Percentiles rank a stretch among this genome's conserved stretches.
Evolutionary conservation across 92 coral and sea anemone species (phyloP).

Genomic region (Plumapathes pennacea): DNA sequence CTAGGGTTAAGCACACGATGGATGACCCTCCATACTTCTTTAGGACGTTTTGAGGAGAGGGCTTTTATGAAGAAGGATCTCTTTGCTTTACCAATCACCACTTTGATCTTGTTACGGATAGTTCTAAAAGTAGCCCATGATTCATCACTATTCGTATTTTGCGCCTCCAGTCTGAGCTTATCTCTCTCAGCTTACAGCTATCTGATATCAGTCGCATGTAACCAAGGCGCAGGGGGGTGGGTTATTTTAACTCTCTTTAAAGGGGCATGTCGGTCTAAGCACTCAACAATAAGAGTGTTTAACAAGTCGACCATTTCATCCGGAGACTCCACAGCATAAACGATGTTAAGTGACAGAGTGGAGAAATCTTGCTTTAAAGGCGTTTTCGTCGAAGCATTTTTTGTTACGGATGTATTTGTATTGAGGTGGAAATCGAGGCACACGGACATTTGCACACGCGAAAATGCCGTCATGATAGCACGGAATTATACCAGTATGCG

Average conservation of each 20-base stretch:
- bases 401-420: slow-evolving; percentile 35
- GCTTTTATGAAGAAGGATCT: not conserved
- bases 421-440: slow-evolving; percentile 48
- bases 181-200: slow-evolving; percentile 4
- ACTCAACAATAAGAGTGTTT: no score
- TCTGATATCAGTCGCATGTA: slow-evolving; percentile 6
- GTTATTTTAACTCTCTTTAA: slow-evolving; percentile 8
- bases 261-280: slow-evolving; percentile 17
- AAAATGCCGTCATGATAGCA: slow-evolving; percentile 44
- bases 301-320: no score
- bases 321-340: no score
- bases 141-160: slow-evolving; percentile 10
- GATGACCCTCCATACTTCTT: slow-evolving; percentile 10
- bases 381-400: slow-evolving; percentile 7
- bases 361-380: no score
- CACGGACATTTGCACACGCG: slow-evolving; percentile 47
- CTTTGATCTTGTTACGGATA: slow-evolving; percentile 19
- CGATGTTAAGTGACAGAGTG: no score
- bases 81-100: slow-evolving; percentile 10
- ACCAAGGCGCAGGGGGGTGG: slow-evolving; percentile 22
- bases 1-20: slow-evolving; percentile 3
- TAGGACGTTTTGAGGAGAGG: slow-evolving; percentile 8
- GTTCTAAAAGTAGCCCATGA: slow-evolving; percentile 31
- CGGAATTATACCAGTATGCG: slow-evolving; percentile 37
- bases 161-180: slow-evolving; percentile 33